A percentile compares a stretch with the other conserved stretches of the same genome.
Conservation (phyloP, 2,797 vertebrate genomes). For the Rhinogobio ventralis region DNA sequence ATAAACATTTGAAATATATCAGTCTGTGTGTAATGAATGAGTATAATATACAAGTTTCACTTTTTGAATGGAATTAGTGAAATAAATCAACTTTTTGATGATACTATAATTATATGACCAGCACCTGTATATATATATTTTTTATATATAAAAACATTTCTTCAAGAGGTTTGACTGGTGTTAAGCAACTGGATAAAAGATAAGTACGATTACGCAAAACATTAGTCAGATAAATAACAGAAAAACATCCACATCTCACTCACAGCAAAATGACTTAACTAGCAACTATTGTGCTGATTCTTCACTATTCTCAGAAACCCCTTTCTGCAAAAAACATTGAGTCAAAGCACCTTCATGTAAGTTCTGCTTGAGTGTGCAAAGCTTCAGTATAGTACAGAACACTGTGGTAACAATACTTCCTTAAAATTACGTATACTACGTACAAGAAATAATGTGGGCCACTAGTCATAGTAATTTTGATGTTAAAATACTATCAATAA, state of each 20-base stretch:
- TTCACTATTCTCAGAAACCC: constrained; percentile 3
- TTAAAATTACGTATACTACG: neutral
- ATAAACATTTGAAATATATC: no score
- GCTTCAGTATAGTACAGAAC: neutral
- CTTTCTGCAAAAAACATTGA: neutral
- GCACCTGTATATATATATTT: no score
- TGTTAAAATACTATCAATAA: no score
- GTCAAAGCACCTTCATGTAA: neutral
- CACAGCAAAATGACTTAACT: neutral
- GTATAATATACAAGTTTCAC: no score
- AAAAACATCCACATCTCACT: neutral
- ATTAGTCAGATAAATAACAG: neutral
- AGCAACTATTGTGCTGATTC: neutral
- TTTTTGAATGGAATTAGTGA: no score
- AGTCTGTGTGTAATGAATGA: no score
- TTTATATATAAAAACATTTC: no score
- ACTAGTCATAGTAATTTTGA: neutral
- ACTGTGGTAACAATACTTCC: neutral
- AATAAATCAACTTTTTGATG: no score
- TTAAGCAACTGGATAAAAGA: neutral
- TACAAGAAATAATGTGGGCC: neutral
- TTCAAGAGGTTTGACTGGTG: neutral
- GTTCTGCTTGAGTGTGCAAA: neutral
- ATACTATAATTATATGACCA: no score
- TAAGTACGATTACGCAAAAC: neutral